phyloP scores from a whole-genome alignment of 2,888 invertebrate genomes.

The Drosophila falleni region DNA sequence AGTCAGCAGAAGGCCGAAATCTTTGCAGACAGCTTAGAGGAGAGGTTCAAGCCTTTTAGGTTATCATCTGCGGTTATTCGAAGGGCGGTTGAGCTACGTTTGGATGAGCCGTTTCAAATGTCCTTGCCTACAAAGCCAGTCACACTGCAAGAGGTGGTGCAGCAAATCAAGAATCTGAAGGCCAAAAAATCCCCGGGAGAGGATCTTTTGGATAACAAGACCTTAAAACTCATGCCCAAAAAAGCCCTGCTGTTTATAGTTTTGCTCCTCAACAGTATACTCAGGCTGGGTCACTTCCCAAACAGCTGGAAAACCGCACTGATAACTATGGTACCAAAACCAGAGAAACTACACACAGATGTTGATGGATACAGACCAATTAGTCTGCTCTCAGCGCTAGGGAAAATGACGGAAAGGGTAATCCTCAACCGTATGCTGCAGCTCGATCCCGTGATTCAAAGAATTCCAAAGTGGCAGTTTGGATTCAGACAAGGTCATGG shows the following conservation, averaged over 20 bases:
- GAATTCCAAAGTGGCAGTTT: slow-evolving; percentile 15
- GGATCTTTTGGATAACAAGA: slow-evolving; percentile 22
- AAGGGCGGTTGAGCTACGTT: not conserved
- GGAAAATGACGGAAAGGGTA: slow-evolving; percentile 2
- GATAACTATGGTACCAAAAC: slow-evolving; percentile 22
- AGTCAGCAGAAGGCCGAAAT: slow-evolving; percentile 14
- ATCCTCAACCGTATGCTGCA: not conserved
- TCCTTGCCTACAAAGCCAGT: slow-evolving; percentile 17
- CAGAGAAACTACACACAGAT: slow-evolving; percentile 6
- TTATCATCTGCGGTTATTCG: not conserved
- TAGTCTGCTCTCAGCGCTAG: slow-evolving; percentile 7
- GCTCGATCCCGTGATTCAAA: not conserved
- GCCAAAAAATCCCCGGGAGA: slow-evolving; percentile 17
- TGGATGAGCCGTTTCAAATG: slow-evolving; percentile 22
- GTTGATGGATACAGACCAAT: slow-evolving; percentile 14
- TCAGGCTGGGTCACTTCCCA: slow-evolving; percentile 17
- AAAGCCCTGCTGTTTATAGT: slow-evolving; percentile 24
- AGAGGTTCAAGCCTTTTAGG: slow-evolving; percentile 6
- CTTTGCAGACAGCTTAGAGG: slow-evolving; percentile 18
- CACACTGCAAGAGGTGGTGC: slow-evolving; percentile 13
- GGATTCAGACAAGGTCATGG: slow-evolving; percentile 16
- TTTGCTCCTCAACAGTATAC: slow-evolving; percentile 18
- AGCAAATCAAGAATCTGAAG: slow-evolving; percentile 3
- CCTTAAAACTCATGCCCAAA: slow-evolving; percentile 12
- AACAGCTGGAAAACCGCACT: slow-evolving; percentile 18